Evolutionary conservation across 2,888 invertebrate genomes (phyloP), one percentile per base, ranked within the genome.

Genomic region (Danaus chrysippus): DNA sequence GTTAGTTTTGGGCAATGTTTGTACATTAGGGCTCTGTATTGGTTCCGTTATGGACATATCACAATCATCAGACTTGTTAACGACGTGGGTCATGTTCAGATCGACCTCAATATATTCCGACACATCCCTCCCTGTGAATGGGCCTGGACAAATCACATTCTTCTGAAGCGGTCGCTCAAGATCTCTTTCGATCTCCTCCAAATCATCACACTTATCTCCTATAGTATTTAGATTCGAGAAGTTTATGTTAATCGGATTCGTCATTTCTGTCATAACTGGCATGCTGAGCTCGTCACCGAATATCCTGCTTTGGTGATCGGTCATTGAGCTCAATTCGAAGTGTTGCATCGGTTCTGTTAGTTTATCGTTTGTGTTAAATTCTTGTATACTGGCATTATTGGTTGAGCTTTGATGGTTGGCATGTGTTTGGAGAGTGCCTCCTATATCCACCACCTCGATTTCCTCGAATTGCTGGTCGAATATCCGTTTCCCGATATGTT

Each of bases 21-120:
- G 79, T 0, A 86, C 83, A 70, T 84, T 81, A 0, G 84, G 83
- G 64, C 77, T 81, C 0, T 71, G 75, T 13, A 90, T 74, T 0
- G 82, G 84, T 41, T 87, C 86, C 0, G 89, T 89, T 43, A 89
- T 84, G 0, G 89, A 88, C 87, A 90, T 88, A 66, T 90, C 84
- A 12, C 77, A 82, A 6, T 78, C 81, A 19, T 83, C 80, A 53
- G 72, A 76, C 1, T 64, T 72, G 1, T 77, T 19, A 0, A 67
- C 71, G 9, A 75, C 72, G 44, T 80, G 78, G 0, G 88, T 90
- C 64, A 73, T 76, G 46, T 89, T 83, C 1, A 89, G 67, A 76
- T 89, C 89, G 0, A 90, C 69, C 69, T 87, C 88, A 23, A 88
- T 83, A 59, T 85, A 87, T 56, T 84, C 85, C 0, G 86, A 87